Evolutionary conservation across 2,888 invertebrate species (phyloP), one percentile per base, ranked within the genome.

Genomic region (Gortyna flavago): DNA sequence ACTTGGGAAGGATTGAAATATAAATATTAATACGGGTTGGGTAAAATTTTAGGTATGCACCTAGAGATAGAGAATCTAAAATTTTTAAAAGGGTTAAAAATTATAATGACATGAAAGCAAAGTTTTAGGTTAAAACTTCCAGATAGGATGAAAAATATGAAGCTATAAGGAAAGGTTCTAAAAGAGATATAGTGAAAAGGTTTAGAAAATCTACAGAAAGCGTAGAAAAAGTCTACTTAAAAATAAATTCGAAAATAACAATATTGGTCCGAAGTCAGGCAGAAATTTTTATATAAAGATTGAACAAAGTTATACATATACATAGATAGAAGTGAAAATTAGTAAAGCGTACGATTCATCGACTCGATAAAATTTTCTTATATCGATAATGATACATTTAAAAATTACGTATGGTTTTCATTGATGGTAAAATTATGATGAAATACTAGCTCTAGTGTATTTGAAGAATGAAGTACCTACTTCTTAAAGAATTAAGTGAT

Each of bases 181-280:
- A 82, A 81, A 83, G 80, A 71, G 66, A 65, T 73, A 69, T 69
- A 74, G 81, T 84, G 84, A 85, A 83, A 59, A 69, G 77, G 85
- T 84, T 77, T 87, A 85, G 88, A 81, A 86, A 91, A 89, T 89
- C 88, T 88, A 89, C 87, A 72, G 81, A 86, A 87, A 91, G 92
- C 90, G 77, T 93, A 93, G 90, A 93, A 93, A 93, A 89, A 81
- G 54, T 87, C 88, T 91, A 93, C 81, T 87, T 67, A 86, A 84
- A 91, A 94, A 94, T 94, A 93, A 94, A 94, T 93, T 95, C 92
- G 90, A 94, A 95, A 95, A 85, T 76, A 95, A 93, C 84, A 84
- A 84, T 88, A 90, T 95, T 95, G 95, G 95, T 95, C 95, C 95
- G 88, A 92, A 93, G 89, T 91, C 89, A 92, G 92, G 90, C 92